Evolutionary conservation across 2,113 vertebrate species (phyloP).

Genomic region (Microcebus tavaratra): DNA sequence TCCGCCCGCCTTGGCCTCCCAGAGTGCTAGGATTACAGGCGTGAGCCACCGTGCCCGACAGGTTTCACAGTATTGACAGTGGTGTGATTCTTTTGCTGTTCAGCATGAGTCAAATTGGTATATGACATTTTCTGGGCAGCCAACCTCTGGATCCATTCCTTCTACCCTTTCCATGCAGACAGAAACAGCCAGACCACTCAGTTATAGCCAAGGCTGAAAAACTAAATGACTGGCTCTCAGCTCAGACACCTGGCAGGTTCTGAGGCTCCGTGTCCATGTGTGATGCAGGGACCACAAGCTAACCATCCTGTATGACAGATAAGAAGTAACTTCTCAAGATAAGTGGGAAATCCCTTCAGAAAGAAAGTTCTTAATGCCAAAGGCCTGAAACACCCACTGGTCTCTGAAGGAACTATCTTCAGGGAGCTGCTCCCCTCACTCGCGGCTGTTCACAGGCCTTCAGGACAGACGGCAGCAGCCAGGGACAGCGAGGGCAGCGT

Average conservation of each 20-base stretch:
- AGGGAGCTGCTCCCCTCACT: neutral
- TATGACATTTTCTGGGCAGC: conserved; percentile 14
- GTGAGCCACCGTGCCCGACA: no score
- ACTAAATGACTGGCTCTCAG: neutral
- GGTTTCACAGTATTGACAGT: neutral
- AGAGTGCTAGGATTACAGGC: no score
- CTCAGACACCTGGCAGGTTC: neutral
- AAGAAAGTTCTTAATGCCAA: neutral
- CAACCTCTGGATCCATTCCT: neutral
- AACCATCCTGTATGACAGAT: neutral
- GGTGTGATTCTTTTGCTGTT: neutral
- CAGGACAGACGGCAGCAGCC: neutral
- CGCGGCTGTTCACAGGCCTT: neutral
- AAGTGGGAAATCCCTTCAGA: conserved; percentile 17
- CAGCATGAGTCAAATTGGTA: neutral
- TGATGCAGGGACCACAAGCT: neutral
- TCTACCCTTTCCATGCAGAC: neutral
- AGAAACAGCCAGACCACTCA: neutral
- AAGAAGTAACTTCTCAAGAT: neutral
- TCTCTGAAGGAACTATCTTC: conserved; percentile 5
- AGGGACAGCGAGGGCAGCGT: neutral
- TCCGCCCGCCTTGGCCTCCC: no score
- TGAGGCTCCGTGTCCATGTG: neutral
- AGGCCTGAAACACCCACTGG: neutral
- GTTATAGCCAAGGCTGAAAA: neutral